These are phyloP conservation scores for Proteles cristata DNA, from an alignment of 2,113 vertebrate genomes.

Conservation along the genomic window DNA sequence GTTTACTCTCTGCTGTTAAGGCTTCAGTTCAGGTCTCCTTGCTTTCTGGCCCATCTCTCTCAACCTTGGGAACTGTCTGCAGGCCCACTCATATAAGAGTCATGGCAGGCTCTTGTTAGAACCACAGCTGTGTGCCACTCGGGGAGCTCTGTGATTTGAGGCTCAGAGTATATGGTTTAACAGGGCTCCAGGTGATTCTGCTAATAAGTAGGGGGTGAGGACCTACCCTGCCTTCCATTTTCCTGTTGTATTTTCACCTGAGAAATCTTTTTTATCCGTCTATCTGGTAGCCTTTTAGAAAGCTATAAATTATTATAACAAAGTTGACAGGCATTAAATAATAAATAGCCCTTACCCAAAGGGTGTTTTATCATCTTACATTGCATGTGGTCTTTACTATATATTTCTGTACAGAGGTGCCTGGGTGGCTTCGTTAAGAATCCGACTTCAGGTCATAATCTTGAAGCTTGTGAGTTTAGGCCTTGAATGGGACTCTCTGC, in stretches of 20 bases:
- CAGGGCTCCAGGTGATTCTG: not conserved
- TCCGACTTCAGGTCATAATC: too few species aligned
- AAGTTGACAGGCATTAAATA: constrained; percentile 38
- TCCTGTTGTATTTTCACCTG: not conserved
- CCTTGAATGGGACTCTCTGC: too few species aligned
- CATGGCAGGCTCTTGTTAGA: not conserved
- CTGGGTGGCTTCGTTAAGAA: too few species aligned
- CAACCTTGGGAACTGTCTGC: not conserved
- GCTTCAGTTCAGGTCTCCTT: not conserved
- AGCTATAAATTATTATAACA: not conserved
- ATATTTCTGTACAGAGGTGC: not conserved
- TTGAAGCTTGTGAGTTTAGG: too few species aligned
- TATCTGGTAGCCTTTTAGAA: not conserved
- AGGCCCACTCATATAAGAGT: not conserved
- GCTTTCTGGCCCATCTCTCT: not conserved
- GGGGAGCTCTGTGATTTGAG: not conserved
- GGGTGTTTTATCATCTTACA: constrained; percentile 36
- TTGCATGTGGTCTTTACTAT: not conserved
- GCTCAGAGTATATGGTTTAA: not conserved
- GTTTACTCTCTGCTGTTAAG: not conserved
- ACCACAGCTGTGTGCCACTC: not conserved
- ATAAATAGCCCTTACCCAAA: not conserved
- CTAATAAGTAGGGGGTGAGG: not conserved
- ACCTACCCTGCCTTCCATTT: not conserved
- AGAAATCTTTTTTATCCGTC: not conserved